These are phyloP conservation scores for Camelus dromedarius DNA, from an alignment of 2,113 vertebrate genomes.

Conservation along the genomic window DNA sequence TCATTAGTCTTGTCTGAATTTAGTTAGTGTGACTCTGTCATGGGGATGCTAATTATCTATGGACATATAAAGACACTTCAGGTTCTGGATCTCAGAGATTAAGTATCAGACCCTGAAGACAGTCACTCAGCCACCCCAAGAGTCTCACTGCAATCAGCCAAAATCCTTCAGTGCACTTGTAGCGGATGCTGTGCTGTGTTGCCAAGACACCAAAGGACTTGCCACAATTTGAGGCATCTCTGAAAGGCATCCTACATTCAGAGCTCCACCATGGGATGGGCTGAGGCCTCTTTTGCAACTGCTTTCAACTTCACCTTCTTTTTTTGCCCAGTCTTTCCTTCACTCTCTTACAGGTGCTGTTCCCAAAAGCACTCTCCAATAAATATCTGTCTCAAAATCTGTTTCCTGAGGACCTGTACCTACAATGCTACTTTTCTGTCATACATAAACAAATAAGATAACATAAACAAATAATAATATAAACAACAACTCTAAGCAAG, in stretches of 20 bases:
- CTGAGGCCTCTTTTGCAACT: neutral
- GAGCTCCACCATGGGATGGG: neutral
- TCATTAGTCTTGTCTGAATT: neutral
- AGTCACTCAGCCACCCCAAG: neutral
- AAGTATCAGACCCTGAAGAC: neutral
- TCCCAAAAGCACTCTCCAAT: neutral
- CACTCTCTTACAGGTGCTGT: neutral
- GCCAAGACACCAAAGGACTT: neutral
- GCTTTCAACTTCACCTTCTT: neutral
- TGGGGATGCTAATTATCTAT: neutral
- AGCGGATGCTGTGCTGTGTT: neutral
- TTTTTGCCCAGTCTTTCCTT: neutral
- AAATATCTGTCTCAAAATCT: neutral
- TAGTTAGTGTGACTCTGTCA: neutral
- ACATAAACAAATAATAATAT: neutral
- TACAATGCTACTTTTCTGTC: neutral
- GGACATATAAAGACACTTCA: neutral
- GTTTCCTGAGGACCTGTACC: neutral
- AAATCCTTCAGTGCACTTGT: neutral
- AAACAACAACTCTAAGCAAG: neutral
- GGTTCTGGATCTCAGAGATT: neutral
- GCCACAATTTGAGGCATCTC: neutral
- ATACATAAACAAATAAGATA: neutral
- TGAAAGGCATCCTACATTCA: neutral
- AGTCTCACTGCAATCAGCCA: neutral